A percentile compares a stretch with the other conserved stretches of the same genome.
Conservation (phyloP, 2,113 vertebrate genomes). For the Podocnemis expansa region DNA sequence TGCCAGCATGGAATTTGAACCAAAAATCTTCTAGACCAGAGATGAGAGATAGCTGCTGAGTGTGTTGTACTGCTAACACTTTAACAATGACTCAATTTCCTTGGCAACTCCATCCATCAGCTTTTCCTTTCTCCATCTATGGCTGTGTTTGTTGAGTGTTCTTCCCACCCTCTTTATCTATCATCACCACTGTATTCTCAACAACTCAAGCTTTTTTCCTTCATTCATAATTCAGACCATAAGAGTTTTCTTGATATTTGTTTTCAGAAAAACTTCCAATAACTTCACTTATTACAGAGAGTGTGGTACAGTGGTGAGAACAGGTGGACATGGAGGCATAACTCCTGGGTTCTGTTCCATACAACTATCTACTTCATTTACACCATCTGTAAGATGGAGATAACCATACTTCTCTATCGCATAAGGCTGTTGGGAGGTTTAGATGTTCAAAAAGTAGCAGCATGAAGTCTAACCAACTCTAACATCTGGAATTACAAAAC, state of each 20-base stretch:
- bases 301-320: not conserved
- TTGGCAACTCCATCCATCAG: not conserved
- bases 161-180: not conserved
- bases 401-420: not conserved
- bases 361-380: not conserved
- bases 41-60: not conserved
- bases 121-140: not conserved
- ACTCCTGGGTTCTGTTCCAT: not conserved
- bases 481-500: not conserved
- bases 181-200: accelerated
- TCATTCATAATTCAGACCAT: accelerated
- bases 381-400: not conserved
- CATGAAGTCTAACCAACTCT: not conserved
- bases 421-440: accelerated
- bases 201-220: not conserved
- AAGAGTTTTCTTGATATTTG: not conserved
- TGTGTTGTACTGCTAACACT: accelerated
- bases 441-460: not conserved
- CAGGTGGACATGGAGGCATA: not conserved
- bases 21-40: not conserved
- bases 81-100: not conserved
- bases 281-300: not conserved
- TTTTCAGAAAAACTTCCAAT: not conserved
- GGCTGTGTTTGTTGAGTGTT: accelerated
- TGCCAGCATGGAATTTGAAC: not conserved